A percentile compares a stretch with the other conserved stretches of the same genome.
Conservation (phyloP, 2,888 invertebrate genomes). For the Rotaria macrura region DNA sequence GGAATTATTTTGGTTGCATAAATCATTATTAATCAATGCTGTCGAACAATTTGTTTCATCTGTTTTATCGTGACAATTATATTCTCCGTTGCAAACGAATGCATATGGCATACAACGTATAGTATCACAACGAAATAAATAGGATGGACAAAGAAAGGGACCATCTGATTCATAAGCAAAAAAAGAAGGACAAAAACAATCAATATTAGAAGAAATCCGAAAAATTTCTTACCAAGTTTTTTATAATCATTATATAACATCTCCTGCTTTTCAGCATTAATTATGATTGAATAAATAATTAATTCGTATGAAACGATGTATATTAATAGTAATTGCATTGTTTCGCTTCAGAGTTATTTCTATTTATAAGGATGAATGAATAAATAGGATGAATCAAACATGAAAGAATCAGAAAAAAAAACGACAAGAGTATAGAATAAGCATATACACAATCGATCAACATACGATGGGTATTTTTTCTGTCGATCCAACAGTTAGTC, state of each 20-base stretch:
- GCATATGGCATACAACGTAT: not conserved
- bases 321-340: not conserved
- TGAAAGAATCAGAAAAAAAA: not conserved
- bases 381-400: not conserved
- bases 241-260: not conserved
- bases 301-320: not conserved
- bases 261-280: not conserved
- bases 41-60: not conserved
- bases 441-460: not conserved
- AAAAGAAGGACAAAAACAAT: not conserved
- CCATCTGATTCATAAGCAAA: not conserved
- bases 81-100: constrained; percentile 13
- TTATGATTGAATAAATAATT: not conserved
- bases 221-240: not conserved
- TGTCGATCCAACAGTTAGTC: not conserved
- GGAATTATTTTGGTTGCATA: not conserved
- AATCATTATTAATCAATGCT: not conserved
- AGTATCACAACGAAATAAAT: not conserved
- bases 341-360: not conserved
- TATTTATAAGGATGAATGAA: not conserved
- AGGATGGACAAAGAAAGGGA: not conserved
- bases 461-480: not conserved
- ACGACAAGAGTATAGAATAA: not conserved
- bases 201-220: not conserved
- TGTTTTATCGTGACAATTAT: not conserved